A percentile compares a stretch with the other conserved stretches of the same genome.
These are phyloP conservation scores for Andrena chrysosceles DNA, from an alignment of 2,888 invertebrate species.

Conservation along the genomic window DNA sequence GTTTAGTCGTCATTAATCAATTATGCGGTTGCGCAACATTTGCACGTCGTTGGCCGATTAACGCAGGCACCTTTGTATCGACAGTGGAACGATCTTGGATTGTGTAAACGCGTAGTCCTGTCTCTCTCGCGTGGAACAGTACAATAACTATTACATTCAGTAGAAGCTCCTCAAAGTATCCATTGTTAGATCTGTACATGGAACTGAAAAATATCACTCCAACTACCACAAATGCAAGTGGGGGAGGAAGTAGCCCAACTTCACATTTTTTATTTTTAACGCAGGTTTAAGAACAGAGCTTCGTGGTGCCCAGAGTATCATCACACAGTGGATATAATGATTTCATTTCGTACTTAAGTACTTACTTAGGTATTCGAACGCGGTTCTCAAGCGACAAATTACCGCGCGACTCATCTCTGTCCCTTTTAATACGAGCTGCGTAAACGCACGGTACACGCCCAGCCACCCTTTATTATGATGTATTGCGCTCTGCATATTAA, in stretches of 20 bases:
- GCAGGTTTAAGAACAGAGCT: too few relatives aligned
- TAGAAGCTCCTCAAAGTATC: too few relatives aligned
- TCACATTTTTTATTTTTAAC: too few relatives aligned
- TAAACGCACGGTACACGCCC: conserved; percentile 31
- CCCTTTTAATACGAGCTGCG: conserved; percentile 42
- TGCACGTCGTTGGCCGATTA: conserved; percentile 38
- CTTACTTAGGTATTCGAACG: conserved; percentile 36
- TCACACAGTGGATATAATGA: conserved; percentile 11
- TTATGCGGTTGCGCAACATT: conserved; percentile 52
- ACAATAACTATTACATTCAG: not conserved
- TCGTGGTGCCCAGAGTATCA: not conserved
- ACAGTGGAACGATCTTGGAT: conserved; percentile 17
- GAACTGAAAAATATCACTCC: too few relatives aligned
- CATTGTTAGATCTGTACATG: too few relatives aligned
- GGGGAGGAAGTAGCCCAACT: too few relatives aligned
- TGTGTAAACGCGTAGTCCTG: conserved; percentile 19
- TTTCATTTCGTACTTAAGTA: conserved; percentile 36
- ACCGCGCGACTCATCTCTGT: conserved; percentile 47
- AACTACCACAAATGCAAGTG: too few relatives aligned
- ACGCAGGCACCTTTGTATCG: conserved; percentile 30
- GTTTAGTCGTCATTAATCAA: conserved; percentile 57
- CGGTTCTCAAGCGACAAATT: conserved; percentile 46
- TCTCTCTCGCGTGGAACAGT: not conserved
- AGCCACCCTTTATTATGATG: conserved; percentile 66
- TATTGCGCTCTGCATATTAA: conserved; percentile 65